Evolutionary conservation across 2,888 invertebrate species (phyloP).

Genomic region (Thysanoteuthis rhombus): DNA sequence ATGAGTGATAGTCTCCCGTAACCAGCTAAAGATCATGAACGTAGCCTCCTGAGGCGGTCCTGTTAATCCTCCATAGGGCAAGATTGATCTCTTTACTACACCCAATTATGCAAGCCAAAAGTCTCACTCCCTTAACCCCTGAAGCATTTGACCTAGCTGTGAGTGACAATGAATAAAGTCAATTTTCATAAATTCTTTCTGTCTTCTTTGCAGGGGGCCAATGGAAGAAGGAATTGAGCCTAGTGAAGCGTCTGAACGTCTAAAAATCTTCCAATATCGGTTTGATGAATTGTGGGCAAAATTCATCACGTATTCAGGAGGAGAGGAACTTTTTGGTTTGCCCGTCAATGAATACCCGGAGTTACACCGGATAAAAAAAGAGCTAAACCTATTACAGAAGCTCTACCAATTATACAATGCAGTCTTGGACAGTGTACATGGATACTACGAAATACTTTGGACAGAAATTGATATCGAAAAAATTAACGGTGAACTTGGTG

Average conservation of each 20-base stretch:
- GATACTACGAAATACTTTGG: conserved; percentile 66
- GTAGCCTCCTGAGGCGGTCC: no score
- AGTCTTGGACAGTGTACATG: conserved; percentile 64
- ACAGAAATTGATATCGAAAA: conserved; percentile 66
- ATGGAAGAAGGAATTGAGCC: conserved; percentile 65
- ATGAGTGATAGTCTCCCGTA: no score
- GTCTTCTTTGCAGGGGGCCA: conserved; percentile 48
- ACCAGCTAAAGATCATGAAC: no score
- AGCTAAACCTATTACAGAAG: conserved; percentile 65
- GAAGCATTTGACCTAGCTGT: no score
- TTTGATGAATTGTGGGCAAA: conserved; percentile 65
- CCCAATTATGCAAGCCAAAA: no score
- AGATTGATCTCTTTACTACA: no score
- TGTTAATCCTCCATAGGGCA: no score
- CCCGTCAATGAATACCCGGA: conserved; percentile 62
- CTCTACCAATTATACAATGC: conserved; percentile 65
- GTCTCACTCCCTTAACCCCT: no score
- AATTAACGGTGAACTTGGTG: conserved; percentile 62
- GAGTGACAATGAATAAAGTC: no score
- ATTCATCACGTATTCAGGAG: conserved; percentile 63
- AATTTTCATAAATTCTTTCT: neutral
- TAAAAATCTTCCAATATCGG: conserved; percentile 61
- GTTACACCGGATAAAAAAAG: conserved; percentile 60
- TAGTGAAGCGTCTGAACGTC: conserved; percentile 64
- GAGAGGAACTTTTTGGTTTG: conserved; percentile 66